Evolutionary conservation across 1,140 invertebrate genomes (phyloP).

Genomic region (Pentalonia nigronervosa): DNA sequence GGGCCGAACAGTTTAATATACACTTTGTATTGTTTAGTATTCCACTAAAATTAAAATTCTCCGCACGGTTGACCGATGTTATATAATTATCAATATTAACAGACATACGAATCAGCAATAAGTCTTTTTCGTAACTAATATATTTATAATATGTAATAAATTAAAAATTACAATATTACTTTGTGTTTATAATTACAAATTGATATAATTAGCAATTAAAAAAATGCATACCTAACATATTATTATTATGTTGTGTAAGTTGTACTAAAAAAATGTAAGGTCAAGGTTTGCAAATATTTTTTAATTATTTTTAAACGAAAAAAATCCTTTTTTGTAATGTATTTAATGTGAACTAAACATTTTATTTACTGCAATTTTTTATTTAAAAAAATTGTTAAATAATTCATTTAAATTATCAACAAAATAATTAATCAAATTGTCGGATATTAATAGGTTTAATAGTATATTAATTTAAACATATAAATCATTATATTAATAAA

Average conservation of each 20-base stretch:
- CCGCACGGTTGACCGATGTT: not conserved
- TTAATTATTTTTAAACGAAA: not conserved
- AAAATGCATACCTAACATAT: not conserved
- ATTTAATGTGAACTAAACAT: not conserved
- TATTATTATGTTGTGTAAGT: not conserved
- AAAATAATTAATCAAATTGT: not conserved
- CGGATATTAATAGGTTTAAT: too few relatives aligned
- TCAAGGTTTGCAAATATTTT: not conserved
- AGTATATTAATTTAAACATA: too few relatives aligned
- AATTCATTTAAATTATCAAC: not conserved
- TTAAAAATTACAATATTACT: not conserved
- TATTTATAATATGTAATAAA: not conserved
- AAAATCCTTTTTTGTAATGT: not conserved
- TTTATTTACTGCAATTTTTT: not conserved
- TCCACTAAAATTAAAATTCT: constrained; percentile 29
- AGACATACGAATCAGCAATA: not conserved
- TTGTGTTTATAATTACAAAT: constrained; percentile 11
- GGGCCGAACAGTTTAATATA: not conserved
- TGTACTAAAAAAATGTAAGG: not conserved
- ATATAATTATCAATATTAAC: constrained; percentile 6
- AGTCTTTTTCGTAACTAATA: not conserved
- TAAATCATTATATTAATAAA: not conserved
- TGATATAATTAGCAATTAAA: not conserved
- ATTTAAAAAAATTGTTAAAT: not conserved
- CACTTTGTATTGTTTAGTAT: not conserved